A percentile compares a stretch with the other conserved stretches of the same genome.
Conservation (phyloP, 2,888 invertebrate genomes). For the Stenchaetothrips biformis region DNA sequence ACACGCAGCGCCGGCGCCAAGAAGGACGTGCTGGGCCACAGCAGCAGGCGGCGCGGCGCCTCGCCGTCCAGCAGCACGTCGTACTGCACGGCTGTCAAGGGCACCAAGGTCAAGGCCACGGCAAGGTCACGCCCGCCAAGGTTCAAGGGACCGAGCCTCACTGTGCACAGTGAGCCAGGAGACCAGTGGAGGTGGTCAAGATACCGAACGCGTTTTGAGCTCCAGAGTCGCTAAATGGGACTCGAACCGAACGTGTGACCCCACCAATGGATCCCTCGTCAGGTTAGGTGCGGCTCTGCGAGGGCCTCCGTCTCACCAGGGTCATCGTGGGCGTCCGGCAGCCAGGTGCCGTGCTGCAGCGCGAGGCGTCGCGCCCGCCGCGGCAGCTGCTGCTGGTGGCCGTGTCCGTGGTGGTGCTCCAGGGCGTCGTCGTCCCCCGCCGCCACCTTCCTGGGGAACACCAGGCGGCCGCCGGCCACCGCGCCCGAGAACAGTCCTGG, state of each 20-base stretch:
- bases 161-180: too few species aligned
- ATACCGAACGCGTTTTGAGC: too few species aligned
- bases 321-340: neutral
- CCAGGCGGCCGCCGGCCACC: neutral
- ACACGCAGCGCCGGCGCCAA: constrained; percentile 56
- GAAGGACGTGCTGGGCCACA: constrained; percentile 43
- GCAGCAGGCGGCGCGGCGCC: constrained; percentile 36
- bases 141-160: too few species aligned
- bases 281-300: too few species aligned
- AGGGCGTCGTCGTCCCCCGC: neutral
- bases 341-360: neutral
- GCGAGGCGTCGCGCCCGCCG: neutral
- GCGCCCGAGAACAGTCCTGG: constrained; percentile 4
- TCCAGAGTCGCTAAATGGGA: too few species aligned
- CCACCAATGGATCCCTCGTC: too few species aligned
- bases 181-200: too few species aligned
- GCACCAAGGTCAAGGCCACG: neutral
- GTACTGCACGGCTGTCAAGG: neutral
- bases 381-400: neutral
- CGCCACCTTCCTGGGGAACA: constrained; percentile 13
- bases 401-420: neutral
- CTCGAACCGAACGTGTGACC: too few species aligned
- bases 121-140: too few species aligned
- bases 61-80: neutral
- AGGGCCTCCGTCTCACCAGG: too few species aligned